phyloP scores from a whole-genome alignment of 2,888 invertebrate genomes.

The Phengaris alcon region DNA sequence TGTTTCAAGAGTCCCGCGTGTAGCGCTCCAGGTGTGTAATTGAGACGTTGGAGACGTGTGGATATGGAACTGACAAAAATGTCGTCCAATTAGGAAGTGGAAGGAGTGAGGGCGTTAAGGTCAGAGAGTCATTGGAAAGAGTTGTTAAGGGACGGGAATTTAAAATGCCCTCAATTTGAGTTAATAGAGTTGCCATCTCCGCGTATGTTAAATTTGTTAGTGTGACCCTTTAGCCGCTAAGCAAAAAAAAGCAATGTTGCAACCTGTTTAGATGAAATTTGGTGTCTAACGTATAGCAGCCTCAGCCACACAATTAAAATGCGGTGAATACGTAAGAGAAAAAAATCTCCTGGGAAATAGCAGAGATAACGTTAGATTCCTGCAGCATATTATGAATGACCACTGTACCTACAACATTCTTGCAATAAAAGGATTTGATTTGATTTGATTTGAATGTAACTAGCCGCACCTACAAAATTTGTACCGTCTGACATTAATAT shows the following conservation, averaged over 20 bases:
- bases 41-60: slow-evolving; percentile 29
- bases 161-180: slow-evolving; percentile 40
- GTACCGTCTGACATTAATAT: too few relatives aligned
- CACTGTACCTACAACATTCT: too few relatives aligned
- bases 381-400: slow-evolving; percentile 27
- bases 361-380: not conserved
- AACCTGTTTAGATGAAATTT: slow-evolving; percentile 31
- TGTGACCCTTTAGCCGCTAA: too few relatives aligned
- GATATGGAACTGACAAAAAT: slow-evolving; percentile 34
- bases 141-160: slow-evolving; percentile 44
- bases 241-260: too few relatives aligned
- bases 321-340: slow-evolving; percentile 35
- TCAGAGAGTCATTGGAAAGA: slow-evolving; percentile 40
- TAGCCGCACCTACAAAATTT: slow-evolving; percentile 32
- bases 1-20: slow-evolving; percentile 32
- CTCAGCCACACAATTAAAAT: slow-evolving; percentile 36
- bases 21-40: slow-evolving; percentile 30
- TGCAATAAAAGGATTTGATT: too few relatives aligned
- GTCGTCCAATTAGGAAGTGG: slow-evolving; percentile 46
- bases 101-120: slow-evolving; percentile 43
- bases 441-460: too few relatives aligned
- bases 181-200: slow-evolving; percentile 32
- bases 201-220: slow-evolving; percentile 35
- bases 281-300: slow-evolving; percentile 33
- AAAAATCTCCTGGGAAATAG: slow-evolving; percentile 30